These are phyloP conservation scores for Hesperophylax magnus DNA, from an alignment of 1,140 invertebrate species.

Conservation along the genomic window DNA sequence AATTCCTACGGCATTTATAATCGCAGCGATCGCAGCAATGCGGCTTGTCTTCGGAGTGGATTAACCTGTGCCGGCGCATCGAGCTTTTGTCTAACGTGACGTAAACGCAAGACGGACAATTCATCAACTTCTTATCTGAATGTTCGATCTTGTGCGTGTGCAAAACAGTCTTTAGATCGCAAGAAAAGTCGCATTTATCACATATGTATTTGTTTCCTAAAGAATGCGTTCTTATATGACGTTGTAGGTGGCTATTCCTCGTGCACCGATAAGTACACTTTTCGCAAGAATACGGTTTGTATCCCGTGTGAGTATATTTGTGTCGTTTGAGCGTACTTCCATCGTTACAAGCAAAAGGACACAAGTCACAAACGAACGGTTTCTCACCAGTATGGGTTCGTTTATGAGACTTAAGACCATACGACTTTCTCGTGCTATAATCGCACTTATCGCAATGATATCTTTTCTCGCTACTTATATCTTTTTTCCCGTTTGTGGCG, in stretches of 20 bases:
- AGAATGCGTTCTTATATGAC: constrained; percentile 18
- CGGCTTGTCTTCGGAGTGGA: constrained; percentile 26
- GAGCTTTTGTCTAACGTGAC: background rate
- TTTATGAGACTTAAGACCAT: constrained; percentile 14
- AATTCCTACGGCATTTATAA: constrained; percentile 24
- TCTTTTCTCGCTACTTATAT: too few species aligned
- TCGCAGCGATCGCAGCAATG: constrained; percentile 10
- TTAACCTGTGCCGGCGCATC: constrained; percentile 5
- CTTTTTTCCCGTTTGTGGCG: background rate
- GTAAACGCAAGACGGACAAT: constrained; percentile 8
- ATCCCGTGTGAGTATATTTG: background rate
- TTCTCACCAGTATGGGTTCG: constrained; percentile 10
- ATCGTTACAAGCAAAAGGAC: constrained; percentile 24
- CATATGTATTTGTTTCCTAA: background rate
- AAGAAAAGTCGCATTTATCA: constrained; percentile 18
- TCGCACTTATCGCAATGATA: background rate
- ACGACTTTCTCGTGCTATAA: constrained; percentile 20
- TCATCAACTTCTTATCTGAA: constrained; percentile 3
- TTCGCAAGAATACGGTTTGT: constrained; percentile 19
- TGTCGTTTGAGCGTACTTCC: constrained; percentile 10
- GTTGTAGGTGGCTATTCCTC: constrained; percentile 2
- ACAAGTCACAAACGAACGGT: constrained; percentile 10
- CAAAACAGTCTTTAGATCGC: background rate
- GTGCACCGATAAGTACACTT: constrained; percentile 29
- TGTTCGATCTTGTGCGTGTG: background rate